Base-by-base conservation (phyloP, 2,888 invertebrate genomes). In the Drosophila birchii region DNA sequence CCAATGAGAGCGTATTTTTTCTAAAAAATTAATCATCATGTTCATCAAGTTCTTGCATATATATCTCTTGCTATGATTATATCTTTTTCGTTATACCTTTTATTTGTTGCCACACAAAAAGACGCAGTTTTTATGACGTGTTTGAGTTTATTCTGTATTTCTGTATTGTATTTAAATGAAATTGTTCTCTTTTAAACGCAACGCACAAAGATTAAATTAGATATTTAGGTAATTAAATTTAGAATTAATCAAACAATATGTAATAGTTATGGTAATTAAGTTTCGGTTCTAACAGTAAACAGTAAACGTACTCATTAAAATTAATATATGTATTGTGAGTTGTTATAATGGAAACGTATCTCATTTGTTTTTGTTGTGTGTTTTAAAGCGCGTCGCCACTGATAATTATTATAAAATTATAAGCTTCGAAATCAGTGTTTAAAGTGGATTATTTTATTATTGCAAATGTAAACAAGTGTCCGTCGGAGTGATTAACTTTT, bases 401-500 rank as follows among this genome's bases (percentile, higher is more conserved):
- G 56, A 71, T 70, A 61, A 49, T 34, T 5, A 51, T 34, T 20
- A 51, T 16, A 56, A 71, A 61, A 61, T 54, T 55, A 61, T 55
- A 71, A 55, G 62, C 64, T 62, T 70, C 29, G 44, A 70, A 73
- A 72, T 68, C 66, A 51, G 61, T 59, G 74, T 74, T 63, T 63
- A 57, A 63, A 67, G 51, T 78, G 70, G 75, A 34, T 51, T 51
- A 47, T 29, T 47, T 51, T 34, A 72, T 79, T 77, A 72, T 86
- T 86, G 86, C 86, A 88, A 72, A 79, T 83, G 69, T 83, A 76
- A 86, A 88, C 86, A 69, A 86, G 86, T 88, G 84, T 80, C 74
- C 51, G 51, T 53, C 51, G 16, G 67, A 78, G 53, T 73, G 57
- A 75, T 66, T 66, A 55, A 58, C 53, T 64, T 76, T 66, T 55